phyloP scores from a whole-genome alignment of 2,797 vertebrate genomes.

The Myotis findleyi region DNA sequence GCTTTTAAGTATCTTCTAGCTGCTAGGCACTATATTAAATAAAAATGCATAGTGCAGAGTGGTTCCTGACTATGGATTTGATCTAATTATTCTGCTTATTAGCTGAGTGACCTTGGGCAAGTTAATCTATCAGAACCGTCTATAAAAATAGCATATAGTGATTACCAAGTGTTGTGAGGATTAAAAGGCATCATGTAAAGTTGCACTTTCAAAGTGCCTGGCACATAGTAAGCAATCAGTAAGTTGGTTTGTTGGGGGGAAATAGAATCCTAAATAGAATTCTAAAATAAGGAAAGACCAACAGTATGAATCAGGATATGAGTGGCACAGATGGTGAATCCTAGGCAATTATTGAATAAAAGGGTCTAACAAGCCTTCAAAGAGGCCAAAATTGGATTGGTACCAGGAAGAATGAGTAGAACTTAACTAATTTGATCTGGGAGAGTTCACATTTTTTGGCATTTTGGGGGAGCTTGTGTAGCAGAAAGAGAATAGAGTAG shows the following conservation, averaged over 20 bases:
- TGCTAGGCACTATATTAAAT: neutral
- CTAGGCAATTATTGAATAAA: neutral
- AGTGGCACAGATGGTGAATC: neutral
- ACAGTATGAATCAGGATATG: neutral
- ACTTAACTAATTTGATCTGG: neutral
- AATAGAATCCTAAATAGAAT: neutral
- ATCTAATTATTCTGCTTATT: neutral
- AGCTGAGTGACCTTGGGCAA: neutral
- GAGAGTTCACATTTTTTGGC: neutral
- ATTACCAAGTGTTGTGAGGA: neutral
- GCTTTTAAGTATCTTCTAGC: neutral
- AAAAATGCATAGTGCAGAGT: neutral
- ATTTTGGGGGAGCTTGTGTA: neutral
- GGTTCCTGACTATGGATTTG: neutral
- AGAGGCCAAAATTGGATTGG: neutral
- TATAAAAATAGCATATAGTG: neutral
- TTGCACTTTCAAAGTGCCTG: neutral
- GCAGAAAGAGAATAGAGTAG: neutral
- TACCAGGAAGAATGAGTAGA: neutral
- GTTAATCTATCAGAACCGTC: neutral
- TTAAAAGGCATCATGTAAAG: neutral
- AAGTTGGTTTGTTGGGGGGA: neutral
- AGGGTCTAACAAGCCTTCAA: neutral
- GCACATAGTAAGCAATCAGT: neutral
- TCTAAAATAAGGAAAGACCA: neutral